Conservation (phyloP, 2,888 invertebrate species). For the Mythimna albipuncta region DNA sequence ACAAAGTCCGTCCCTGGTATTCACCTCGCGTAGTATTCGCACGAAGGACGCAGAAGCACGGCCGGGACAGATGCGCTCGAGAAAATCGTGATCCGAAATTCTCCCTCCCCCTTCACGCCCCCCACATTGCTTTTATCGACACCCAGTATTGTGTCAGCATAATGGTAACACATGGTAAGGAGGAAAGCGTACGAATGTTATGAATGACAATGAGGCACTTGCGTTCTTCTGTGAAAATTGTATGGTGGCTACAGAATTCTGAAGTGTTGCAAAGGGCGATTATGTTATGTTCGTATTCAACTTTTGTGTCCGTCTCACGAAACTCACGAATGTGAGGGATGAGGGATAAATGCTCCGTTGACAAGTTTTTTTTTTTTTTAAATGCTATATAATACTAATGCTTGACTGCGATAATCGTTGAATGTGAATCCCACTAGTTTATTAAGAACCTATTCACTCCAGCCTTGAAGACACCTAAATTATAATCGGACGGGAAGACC, state of each 20-base stretch:
- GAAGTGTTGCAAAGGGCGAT: slow-evolving; percentile 36
- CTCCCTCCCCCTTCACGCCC: slow-evolving; percentile 55
- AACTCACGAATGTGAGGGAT: slow-evolving; percentile 9
- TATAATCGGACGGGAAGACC: too few species aligned
- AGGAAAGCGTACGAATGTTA: slow-evolving; percentile 71
- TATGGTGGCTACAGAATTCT: slow-evolving; percentile 59
- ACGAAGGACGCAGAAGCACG: slow-evolving; percentile 83
- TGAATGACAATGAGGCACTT: slow-evolving; percentile 75
- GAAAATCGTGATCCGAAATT: slow-evolving; percentile 81
- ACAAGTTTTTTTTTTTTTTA: too few species aligned
- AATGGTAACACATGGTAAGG: slow-evolving; percentile 77
- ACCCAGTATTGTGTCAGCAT: slow-evolving; percentile 75
- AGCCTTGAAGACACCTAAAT: too few species aligned
- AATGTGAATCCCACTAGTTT: too few species aligned
- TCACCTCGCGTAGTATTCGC: slow-evolving; percentile 73
- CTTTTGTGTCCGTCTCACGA: slow-evolving; percentile 31
- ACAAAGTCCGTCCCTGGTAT: slow-evolving; percentile 73
- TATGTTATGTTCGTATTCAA: slow-evolving; percentile 29
- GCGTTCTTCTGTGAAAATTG: slow-evolving; percentile 71
- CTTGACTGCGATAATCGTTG: too few species aligned
- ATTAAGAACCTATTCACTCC: too few species aligned
- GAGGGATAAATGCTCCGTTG: not conserved
- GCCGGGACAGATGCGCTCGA: slow-evolving; percentile 84
- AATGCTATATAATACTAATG: too few species aligned
- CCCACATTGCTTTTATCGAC: slow-evolving; percentile 66